phyloP scores from a whole-genome alignment of 2,113 vertebrate species.

The Nettapus auritus region DNA sequence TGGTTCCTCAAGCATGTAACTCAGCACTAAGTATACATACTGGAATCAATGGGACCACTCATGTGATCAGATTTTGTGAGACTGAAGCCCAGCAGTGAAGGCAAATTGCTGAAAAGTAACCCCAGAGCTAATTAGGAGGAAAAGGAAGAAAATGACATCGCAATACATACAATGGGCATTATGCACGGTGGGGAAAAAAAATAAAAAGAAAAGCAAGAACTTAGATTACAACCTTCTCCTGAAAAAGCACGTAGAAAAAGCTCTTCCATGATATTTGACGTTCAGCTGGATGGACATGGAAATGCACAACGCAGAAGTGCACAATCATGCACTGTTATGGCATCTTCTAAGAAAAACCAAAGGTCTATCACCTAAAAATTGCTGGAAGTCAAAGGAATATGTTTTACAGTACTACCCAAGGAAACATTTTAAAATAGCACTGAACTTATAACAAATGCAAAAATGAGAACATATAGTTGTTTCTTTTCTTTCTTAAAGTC shows the following conservation, averaged over 20 bases:
- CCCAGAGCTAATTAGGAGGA: background rate
- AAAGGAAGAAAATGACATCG: background rate
- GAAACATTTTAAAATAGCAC: background rate
- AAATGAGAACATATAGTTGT: background rate
- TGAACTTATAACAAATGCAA: background rate
- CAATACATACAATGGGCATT: background rate
- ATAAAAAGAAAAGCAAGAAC: background rate
- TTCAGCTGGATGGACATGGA: background rate
- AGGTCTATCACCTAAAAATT: background rate
- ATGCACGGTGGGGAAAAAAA: too few species aligned
- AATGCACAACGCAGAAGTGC: background rate
- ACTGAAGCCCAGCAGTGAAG: fast-evolving
- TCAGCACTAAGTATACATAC: background rate
- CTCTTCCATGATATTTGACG: background rate
- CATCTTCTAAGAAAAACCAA: background rate
- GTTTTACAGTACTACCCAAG: background rate
- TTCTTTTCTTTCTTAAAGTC: background rate
- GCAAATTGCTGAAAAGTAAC: background rate
- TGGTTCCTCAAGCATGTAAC: background rate
- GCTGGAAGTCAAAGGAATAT: background rate
- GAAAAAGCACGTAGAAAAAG: background rate
- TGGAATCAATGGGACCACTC: background rate
- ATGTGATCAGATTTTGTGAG: background rate
- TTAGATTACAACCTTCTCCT: background rate
- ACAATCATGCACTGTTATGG: background rate